A percentile compares a stretch with the other conserved stretches of the same genome.
Evolutionary conservation across 2,113 vertebrate genomes (phyloP).

Genomic region (Rhipidura dahli): DNA sequence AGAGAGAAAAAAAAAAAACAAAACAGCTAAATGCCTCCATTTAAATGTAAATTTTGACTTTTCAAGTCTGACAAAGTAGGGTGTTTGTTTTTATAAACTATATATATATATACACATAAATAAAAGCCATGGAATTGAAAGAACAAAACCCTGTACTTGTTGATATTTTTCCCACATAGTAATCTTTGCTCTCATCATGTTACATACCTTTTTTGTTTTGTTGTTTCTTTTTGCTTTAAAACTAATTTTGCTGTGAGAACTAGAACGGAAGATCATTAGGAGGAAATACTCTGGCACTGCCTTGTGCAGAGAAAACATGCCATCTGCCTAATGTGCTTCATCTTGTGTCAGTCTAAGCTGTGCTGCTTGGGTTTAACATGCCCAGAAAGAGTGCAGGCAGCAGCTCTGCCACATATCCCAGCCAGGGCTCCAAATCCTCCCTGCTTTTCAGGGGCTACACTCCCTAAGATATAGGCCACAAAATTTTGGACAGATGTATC

Average conservation of each 20-base stretch:
- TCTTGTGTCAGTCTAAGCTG: constrained; percentile 35
- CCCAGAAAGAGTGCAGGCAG: constrained; percentile 2
- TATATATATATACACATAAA: not conserved
- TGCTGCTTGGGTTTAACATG: constrained; percentile 40
- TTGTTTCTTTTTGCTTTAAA: constrained; percentile 37
- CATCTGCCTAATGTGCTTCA: constrained; percentile 57
- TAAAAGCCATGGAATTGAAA: constrained; percentile 10
- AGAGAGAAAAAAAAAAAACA: not conserved
- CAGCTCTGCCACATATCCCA: not conserved
- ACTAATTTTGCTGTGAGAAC: constrained; percentile 49
- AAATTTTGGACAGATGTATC: not conserved
- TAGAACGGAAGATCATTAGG: constrained; percentile 27
- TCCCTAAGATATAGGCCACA: not conserved
- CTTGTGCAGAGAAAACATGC: constrained; percentile 37
- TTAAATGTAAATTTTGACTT: constrained; percentile 71
- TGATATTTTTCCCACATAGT: constrained; percentile 3
- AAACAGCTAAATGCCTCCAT: constrained; percentile 20
- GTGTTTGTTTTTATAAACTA: constrained; percentile 49
- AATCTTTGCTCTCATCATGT: constrained; percentile 10
- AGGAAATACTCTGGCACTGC: not conserved
- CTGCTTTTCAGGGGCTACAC: not conserved
- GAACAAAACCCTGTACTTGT: not conserved
- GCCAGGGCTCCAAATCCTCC: not conserved
- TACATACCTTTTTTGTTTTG: not conserved
- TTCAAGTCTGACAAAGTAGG: constrained; percentile 45